Conservation (phyloP, 1,140 invertebrate genomes). For the Cylas formicarius region DNA sequence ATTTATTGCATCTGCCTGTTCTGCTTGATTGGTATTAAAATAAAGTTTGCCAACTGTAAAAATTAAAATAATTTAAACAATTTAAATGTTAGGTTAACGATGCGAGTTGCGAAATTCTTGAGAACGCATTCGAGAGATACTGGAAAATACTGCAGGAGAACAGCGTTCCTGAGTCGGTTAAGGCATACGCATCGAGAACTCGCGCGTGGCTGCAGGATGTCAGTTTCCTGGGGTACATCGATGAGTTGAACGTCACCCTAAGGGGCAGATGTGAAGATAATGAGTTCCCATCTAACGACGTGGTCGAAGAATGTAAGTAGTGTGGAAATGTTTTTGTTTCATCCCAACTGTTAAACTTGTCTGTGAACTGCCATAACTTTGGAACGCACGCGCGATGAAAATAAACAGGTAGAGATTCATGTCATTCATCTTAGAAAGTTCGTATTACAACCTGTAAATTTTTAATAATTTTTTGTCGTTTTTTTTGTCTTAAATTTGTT, state of each 20-base stretch:
- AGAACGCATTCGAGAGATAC: slow-evolving; percentile 51
- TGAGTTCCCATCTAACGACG: slow-evolving; percentile 52
- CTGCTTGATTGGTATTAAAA: neutral
- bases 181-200: neutral
- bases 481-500: neutral
- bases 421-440: neutral
- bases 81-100: slow-evolving; percentile 18
- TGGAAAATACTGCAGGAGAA: slow-evolving; percentile 36
- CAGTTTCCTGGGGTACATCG: slow-evolving; percentile 41
- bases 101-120: slow-evolving; percentile 50
- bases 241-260: slow-evolving; percentile 47
- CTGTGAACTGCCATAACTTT: neutral
- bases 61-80: slow-evolving; percentile 6
- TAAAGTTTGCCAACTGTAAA: neutral
- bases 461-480: neutral
- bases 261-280: slow-evolving; percentile 47
- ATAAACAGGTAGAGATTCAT: neutral
- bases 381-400: neutral
- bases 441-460: neutral
- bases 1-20: no score
- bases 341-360: neutral
- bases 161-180: neutral
- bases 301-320: slow-evolving; percentile 66
- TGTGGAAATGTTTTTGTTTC: neutral
- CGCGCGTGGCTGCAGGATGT: slow-evolving; percentile 26